These are phyloP conservation scores for Sialia sialis DNA, from an alignment of 2,113 vertebrate genomes.

Conservation along the genomic window DNA sequence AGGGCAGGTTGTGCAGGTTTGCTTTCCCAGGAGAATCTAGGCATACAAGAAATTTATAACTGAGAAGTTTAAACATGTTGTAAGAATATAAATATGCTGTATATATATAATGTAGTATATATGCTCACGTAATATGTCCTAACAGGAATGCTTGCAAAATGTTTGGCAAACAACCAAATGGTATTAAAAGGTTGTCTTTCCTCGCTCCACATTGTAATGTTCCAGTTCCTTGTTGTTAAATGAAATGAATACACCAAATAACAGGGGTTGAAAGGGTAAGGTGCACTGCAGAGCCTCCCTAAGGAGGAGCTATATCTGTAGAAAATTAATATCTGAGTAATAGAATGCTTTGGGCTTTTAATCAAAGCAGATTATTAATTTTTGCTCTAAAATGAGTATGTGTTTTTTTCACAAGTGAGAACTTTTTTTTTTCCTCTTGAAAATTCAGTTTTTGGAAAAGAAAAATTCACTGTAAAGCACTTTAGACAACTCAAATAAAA, in stretches of 20 bases:
- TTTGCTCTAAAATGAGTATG: neutral
- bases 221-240: neutral
- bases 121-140: neutral
- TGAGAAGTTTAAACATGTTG: conserved; percentile 13
- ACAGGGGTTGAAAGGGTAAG: neutral
- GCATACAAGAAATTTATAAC: neutral
- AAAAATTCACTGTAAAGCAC: neutral
- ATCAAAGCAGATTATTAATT: neutral
- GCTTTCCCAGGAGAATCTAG: neutral
- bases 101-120: neutral
- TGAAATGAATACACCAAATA: neutral
- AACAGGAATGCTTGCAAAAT: conserved; percentile 3
- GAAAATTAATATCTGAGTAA: neutral
- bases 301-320: neutral
- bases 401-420: neutral
- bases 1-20: conserved; percentile 3
- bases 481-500: neutral
- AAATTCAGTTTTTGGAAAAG: neutral
- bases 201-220: neutral
- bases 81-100: neutral
- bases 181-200: neutral
- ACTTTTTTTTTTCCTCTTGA: neutral
- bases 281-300: neutral
- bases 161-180: neutral
- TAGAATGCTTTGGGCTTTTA: neutral